A percentile compares a stretch with the other conserved stretches of the same genome.
Evolutionary conservation across 2,888 invertebrate genomes (phyloP).

Genomic region (Linnaemya vulpina): DNA sequence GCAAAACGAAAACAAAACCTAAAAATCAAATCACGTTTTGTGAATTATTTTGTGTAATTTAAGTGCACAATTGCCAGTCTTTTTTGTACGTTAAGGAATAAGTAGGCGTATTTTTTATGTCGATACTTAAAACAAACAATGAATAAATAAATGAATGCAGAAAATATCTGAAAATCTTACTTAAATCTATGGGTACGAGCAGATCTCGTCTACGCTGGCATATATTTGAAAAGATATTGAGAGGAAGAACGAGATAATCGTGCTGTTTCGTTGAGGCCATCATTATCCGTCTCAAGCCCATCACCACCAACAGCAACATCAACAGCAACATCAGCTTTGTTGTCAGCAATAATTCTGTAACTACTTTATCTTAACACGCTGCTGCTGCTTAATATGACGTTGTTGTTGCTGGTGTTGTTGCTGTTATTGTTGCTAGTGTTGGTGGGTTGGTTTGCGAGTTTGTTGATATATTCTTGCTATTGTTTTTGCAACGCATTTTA

Average conservation of each 20-base stretch:
- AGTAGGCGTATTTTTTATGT: constrained; percentile 68
- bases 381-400: not conserved
- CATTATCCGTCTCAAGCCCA: constrained; percentile 35
- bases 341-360: constrained; percentile 53
- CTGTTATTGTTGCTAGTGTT: not conserved
- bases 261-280: constrained; percentile 40
- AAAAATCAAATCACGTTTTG: constrained; percentile 64
- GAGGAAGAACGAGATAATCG: constrained; percentile 62
- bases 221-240: constrained; percentile 60
- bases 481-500: constrained; percentile 61
- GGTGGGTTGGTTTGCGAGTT: constrained; percentile 8
- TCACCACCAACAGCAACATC: constrained; percentile 13
- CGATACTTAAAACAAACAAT: constrained; percentile 63
- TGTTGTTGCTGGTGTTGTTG: not conserved
- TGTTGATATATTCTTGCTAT: not conserved
- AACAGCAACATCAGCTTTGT: constrained; percentile 14
- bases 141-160: constrained; percentile 43
- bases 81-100: constrained; percentile 10
- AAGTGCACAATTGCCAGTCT: constrained; percentile 50
- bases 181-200: constrained; percentile 27
- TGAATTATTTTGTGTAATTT: constrained; percentile 67
- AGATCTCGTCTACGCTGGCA: constrained; percentile 50
- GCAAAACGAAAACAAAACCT: not conserved
- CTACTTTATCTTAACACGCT: constrained; percentile 48
- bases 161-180: constrained; percentile 46